These are phyloP conservation scores for Melanaphis sacchari DNA, from an alignment of 1,140 invertebrate genomes.

Conservation along the genomic window DNA sequence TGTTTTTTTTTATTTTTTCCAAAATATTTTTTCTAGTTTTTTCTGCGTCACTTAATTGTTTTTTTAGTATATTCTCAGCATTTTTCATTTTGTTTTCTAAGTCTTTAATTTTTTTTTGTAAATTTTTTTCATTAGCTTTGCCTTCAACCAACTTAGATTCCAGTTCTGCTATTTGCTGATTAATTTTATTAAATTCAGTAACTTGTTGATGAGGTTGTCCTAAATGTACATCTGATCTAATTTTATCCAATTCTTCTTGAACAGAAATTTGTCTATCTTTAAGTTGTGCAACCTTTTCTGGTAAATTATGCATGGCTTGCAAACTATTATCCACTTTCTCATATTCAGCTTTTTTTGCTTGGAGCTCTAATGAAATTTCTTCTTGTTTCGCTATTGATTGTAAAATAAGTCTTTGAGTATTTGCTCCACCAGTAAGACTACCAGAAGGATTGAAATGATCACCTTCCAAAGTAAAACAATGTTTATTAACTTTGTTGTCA, in stretches of 20 bases:
- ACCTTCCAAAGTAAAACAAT: slow-evolving; percentile 89
- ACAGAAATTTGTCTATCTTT: slow-evolving; percentile 11
- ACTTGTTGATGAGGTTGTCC: slow-evolving; percentile 54
- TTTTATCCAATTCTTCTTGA: slow-evolving; percentile 23
- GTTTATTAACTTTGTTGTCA: slow-evolving; percentile 75
- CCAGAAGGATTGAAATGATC: slow-evolving; percentile 91
- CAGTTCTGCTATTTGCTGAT: slow-evolving; percentile 31
- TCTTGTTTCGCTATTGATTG: slow-evolving; percentile 43
- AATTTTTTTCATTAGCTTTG: slow-evolving; percentile 40
- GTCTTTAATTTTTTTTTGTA: slow-evolving; percentile 43
- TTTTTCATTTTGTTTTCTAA: slow-evolving; percentile 52
- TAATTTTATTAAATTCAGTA: slow-evolving; percentile 51
- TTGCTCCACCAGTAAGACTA: slow-evolving; percentile 76
- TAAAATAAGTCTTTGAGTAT: slow-evolving; percentile 47
- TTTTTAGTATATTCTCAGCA: slow-evolving; percentile 48
- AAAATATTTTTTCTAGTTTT: slow-evolving; percentile 44
- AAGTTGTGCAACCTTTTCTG: not conserved
- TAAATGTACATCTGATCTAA: slow-evolving; percentile 52
- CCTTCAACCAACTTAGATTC: slow-evolving; percentile 15
- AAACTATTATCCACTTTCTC: not conserved
- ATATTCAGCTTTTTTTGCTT: slow-evolving; percentile 29
- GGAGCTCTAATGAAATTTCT: slow-evolving; percentile 21
- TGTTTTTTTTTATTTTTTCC: slow-evolving; percentile 37
- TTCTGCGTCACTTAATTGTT: slow-evolving; percentile 51
- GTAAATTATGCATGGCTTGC: slow-evolving; percentile 32